A percentile compares a stretch with the other conserved stretches of the same genome.
phyloP scores from a whole-genome alignment of 2,888 invertebrate species.

The Trichacis sp. region DNA sequence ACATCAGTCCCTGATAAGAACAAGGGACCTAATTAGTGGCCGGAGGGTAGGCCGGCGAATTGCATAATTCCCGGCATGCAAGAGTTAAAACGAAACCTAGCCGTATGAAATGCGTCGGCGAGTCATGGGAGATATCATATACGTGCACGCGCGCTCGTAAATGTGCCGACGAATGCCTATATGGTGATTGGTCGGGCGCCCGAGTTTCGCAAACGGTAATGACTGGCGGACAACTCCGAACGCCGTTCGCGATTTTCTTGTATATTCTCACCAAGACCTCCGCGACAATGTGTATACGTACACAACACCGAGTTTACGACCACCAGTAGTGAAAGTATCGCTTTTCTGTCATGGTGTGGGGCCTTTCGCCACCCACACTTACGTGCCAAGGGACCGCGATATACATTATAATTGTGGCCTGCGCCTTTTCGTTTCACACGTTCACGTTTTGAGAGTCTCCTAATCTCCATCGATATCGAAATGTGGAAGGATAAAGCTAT shows the following conservation, averaged over 20 bases:
- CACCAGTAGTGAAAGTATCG: constrained; percentile 41
- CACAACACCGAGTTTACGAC: constrained; percentile 36
- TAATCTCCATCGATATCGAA: not conserved
- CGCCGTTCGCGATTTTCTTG: constrained; percentile 36
- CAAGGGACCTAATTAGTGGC: constrained; percentile 3
- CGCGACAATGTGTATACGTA: no score
- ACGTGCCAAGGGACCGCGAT: constrained; percentile 22
- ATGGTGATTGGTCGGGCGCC: constrained; percentile 40
- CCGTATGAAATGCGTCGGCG: constrained; percentile 22
- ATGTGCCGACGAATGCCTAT: constrained; percentile 32
- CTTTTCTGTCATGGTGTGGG: constrained; percentile 30
- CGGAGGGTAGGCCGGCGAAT: constrained; percentile 10
- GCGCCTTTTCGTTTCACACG: constrained; percentile 34
- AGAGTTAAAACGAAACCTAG: not conserved
- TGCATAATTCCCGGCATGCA: constrained; percentile 14
- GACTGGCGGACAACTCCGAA: constrained; percentile 38
- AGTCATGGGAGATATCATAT: constrained; percentile 18
- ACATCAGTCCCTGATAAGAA: no score
- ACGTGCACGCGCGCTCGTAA: constrained; percentile 9
- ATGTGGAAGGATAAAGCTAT: not conserved
- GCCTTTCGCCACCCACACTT: constrained; percentile 45
- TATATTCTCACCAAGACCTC: no score
- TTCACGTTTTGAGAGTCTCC: constrained; percentile 34
- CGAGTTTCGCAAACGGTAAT: constrained; percentile 41
- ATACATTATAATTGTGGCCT: constrained; percentile 19